Percentiles rank a stretch among this genome's conserved stretches.
Conservation (phyloP, 1,140 invertebrate species). For the Bombus affinis region DNA sequence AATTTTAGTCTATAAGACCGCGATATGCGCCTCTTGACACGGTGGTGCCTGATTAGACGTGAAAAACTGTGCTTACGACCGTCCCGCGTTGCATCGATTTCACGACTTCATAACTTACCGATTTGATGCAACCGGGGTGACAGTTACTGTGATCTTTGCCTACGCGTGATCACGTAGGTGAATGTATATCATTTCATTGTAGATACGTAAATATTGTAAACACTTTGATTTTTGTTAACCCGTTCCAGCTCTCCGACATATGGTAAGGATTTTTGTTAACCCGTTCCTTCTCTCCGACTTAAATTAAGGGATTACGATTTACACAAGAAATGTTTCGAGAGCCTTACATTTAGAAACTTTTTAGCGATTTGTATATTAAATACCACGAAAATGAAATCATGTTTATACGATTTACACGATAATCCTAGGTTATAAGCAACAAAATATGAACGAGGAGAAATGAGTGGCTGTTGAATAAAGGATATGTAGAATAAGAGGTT, state of each 20-base stretch:
- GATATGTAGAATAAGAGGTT: slow-evolving; percentile 68
- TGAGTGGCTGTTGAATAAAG: slow-evolving; percentile 31
- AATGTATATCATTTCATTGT: slow-evolving; percentile 43
- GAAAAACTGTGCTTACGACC: not conserved
- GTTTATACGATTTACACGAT: slow-evolving; percentile 44
- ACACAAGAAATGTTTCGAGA: not conserved
- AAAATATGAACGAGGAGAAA: slow-evolving; percentile 28
- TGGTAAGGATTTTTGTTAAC: too few relatives aligned
- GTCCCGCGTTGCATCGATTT: not conserved
- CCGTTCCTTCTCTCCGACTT: not conserved
- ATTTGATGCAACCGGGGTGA: not conserved
- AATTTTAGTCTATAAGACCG: not conserved
- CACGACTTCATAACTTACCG: not conserved
- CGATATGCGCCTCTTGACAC: not conserved
- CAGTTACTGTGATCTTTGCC: slow-evolving; percentile 33
- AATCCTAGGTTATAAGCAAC: slow-evolving; percentile 39
- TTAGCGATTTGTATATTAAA: slow-evolving; percentile 27
- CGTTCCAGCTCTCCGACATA: not conserved
- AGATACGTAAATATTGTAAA: slow-evolving; percentile 33
- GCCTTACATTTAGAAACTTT: not conserved
- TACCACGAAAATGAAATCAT: slow-evolving; percentile 26
- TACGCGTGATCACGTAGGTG: slow-evolving; percentile 23
- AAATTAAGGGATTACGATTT: not conserved
- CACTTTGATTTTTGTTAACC: not conserved
- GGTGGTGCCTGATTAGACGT: not conserved